A percentile compares a stretch with the other conserved stretches of the same genome.
These are phyloP conservation scores for Microchrysa polita DNA, from an alignment of 2,888 invertebrate species.

Conservation along the genomic window DNA sequence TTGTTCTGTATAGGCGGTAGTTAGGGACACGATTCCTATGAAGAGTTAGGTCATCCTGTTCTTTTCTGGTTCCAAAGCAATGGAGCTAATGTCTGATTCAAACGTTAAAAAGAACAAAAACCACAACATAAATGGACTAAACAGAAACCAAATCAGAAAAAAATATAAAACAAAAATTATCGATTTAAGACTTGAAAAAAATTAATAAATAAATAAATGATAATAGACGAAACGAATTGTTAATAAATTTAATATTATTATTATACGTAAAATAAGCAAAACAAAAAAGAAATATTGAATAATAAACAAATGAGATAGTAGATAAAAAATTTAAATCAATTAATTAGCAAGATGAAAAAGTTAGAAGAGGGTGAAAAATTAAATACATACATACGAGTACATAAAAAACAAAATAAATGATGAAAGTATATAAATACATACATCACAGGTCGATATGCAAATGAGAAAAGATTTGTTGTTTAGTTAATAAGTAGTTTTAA, in stretches of 20 bases:
- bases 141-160: constrained; percentile 13
- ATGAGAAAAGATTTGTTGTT: constrained; percentile 43
- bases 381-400: constrained; percentile 11
- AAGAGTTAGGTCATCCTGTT: too few relatives aligned
- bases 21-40: too few relatives aligned
- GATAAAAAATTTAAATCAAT: constrained; percentile 32
- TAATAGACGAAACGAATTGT: constrained; percentile 41
- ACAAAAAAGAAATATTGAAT: too few relatives aligned
- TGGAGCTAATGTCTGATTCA: too few relatives aligned
- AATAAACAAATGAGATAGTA: constrained; percentile 10
- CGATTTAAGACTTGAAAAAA: constrained; percentile 30
- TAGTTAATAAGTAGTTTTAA: constrained; percentile 46
- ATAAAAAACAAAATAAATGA: constrained; percentile 13
- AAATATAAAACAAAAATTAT: constrained; percentile 7
- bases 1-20: too few relatives aligned
- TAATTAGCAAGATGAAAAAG: constrained; percentile 3
- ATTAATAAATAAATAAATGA: constrained; percentile 10
- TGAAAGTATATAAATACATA: too few relatives aligned
- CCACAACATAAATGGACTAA: neutral
- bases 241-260: constrained; percentile 34
- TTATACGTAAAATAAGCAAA: neutral
- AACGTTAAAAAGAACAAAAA: too few relatives aligned
- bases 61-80: too few relatives aligned
- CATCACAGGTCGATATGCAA: too few relatives aligned
- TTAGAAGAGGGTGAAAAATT: neutral